Evolutionary conservation across 2,113 vertebrate species (phyloP), one percentile per base, ranked within the genome.

Genomic region (Thalassarche chlororhynchos): DNA sequence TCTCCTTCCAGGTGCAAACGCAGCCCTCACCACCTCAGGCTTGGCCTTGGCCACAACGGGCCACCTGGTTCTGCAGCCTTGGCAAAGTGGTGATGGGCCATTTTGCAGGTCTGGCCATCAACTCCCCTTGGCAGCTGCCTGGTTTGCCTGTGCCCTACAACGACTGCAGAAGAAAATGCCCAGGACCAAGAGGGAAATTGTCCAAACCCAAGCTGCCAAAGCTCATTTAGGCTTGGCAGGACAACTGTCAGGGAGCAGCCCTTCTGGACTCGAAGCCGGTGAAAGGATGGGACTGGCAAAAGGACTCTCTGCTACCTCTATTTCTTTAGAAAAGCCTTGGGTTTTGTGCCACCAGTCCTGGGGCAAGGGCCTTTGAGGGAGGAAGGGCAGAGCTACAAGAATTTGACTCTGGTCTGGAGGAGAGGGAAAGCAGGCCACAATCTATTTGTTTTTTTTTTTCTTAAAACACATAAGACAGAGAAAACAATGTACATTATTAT

Each of bases 201-300:
- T 93, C 89, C 84, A 96, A 96, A 82, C 32, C 36, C 10, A 3
- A 95, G 93, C 81, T 94, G 87, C 85, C 84, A 78, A 69, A 96
- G 91, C 61, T 91, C 57, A 47, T 96, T 96, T 87, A 82, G 65
- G 29, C 31, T 96, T 96, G 96, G 89, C 81, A 90, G 78, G 20
- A 90, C 68, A 87, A 80, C 38, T 65, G 49, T 38, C 74, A 60
- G 51, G 32, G 74, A 95, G 46, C 69, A 89, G 52, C 17, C 29
- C 14, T 72, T 79, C 51, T 79, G 78, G 20, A 82, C 79, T 69
- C 74, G 79, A 91, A 84, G 57, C 20, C 77, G 71, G 32, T 75
- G 76, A 89, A 84, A 87, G 18, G 52, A 87, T 60, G 47, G 32
- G n/a, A 60, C n/a, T 70, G 38, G 64, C 55, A 91, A 89, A 91